Conservation (phyloP, 2,797 vertebrate genomes). For the Pteronotus mesoamericanus region DNA sequence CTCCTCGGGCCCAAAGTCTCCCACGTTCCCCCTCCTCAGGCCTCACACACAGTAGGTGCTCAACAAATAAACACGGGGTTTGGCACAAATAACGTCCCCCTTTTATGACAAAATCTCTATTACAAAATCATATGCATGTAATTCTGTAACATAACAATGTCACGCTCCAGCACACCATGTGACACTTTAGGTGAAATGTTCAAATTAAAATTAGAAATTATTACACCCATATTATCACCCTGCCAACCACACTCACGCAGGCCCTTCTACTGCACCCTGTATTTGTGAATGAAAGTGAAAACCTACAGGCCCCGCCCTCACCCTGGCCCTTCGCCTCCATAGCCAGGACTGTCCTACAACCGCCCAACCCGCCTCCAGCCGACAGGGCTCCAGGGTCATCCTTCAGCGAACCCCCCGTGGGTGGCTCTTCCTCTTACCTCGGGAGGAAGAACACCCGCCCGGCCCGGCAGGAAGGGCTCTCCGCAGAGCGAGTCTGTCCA, state of each 20-base stretch:
- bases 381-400: background rate
- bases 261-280: too few relatives aligned
- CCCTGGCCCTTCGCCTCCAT: background rate
- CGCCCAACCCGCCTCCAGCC: background rate
- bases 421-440: background rate
- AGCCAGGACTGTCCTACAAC: background rate
- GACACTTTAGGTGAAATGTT: too few relatives aligned
- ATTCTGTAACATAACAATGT: too few relatives aligned
- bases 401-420: rapidly evolving
- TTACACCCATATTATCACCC: too few relatives aligned
- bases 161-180: too few relatives aligned
- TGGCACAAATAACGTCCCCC: too few relatives aligned
- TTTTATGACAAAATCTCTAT: too few relatives aligned
- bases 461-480: background rate
- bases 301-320: background rate
- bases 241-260: too few relatives aligned
- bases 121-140: too few relatives aligned
- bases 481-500: background rate
- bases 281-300: background rate
- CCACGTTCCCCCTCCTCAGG: background rate
- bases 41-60: background rate
- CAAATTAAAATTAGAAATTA: too few relatives aligned
- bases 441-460: background rate
- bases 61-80: rapidly evolving
- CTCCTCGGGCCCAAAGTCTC: background rate